These are phyloP conservation scores for Pyrochroa serraticornis DNA, from an alignment of 2,888 invertebrate genomes.

Conservation along the genomic window DNA sequence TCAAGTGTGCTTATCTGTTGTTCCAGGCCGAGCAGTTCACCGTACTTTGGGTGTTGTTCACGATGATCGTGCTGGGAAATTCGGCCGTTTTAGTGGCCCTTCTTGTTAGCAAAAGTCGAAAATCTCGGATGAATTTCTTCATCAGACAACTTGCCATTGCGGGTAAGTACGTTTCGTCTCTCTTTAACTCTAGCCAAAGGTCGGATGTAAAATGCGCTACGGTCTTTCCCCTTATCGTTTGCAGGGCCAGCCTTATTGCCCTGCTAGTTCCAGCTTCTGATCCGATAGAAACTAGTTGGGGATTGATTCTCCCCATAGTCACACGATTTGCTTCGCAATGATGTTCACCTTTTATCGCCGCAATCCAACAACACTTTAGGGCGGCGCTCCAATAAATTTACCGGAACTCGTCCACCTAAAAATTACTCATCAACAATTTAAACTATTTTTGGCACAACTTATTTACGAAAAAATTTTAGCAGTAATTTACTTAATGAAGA, in stretches of 20 bases:
- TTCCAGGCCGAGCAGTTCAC: slow-evolving; percentile 70
- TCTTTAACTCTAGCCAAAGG: slow-evolving; percentile 8
- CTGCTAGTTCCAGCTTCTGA: slow-evolving; percentile 7
- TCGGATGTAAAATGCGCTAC: slow-evolving; percentile 8
- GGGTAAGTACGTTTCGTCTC: slow-evolving; percentile 58
- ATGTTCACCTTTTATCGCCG: too few relatives aligned
- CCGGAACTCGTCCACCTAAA: too few relatives aligned
- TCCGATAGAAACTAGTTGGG: slow-evolving; percentile 12
- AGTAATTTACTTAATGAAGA: too few relatives aligned
- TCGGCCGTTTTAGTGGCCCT: slow-evolving; percentile 67
- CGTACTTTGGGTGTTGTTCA: slow-evolving; percentile 67
- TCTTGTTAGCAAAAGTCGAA: slow-evolving; percentile 65
- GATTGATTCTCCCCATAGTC: slow-evolving; percentile 2
- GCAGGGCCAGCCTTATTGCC: slow-evolving; percentile 11
- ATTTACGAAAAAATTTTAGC: too few relatives aligned
- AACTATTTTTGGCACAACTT: too few relatives aligned
- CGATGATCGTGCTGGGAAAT: slow-evolving; percentile 69
- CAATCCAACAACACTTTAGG: too few relatives aligned
- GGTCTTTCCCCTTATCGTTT: background rate
- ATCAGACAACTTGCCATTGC: slow-evolving; percentile 72
- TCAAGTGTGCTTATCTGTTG: slow-evolving; percentile 37
- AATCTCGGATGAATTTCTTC: slow-evolving; percentile 75
- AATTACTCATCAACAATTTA: too few relatives aligned
- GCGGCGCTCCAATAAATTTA: too few relatives aligned
- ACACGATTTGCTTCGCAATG: too few relatives aligned